A percentile compares a stretch with the other conserved stretches of the same genome.
phyloP scores from a whole-genome alignment of 2,797 vertebrate genomes.

The Gymnothorax reevesii region DNA sequence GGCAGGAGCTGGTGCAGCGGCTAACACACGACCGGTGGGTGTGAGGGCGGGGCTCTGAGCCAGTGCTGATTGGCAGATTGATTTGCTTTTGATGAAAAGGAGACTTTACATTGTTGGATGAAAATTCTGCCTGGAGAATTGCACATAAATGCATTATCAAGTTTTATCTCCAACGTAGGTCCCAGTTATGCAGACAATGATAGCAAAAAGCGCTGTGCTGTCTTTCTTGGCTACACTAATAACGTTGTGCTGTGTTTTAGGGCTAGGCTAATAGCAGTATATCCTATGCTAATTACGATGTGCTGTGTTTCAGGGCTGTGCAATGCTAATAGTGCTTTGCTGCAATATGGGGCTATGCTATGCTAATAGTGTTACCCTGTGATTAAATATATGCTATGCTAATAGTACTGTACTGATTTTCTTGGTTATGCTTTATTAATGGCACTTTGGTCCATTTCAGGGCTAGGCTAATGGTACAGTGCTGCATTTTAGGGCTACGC shows the following conservation, averaged over 20 bases:
- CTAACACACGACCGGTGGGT: conserved; percentile 91
- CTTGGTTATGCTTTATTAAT: background rate
- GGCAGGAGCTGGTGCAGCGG: conserved; percentile 96
- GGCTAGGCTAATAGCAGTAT: background rate
- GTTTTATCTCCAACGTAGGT: no score
- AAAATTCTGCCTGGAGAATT: no score
- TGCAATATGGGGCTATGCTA: background rate
- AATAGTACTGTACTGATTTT: background rate
- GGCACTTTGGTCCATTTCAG: no score
- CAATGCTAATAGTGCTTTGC: no score
- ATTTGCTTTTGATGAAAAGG: no score
- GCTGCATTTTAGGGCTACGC: background rate
- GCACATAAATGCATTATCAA: no score
- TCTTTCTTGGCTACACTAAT: no score
- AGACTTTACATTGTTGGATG: no score
- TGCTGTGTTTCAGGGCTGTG: background rate
- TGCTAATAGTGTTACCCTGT: background rate
- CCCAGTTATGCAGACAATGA: no score
- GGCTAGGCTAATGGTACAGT: no score
- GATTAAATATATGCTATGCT: background rate
- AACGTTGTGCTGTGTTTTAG: no score
- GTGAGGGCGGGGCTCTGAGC: background rate
- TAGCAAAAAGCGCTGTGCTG: no score
- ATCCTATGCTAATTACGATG: background rate
- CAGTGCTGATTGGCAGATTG: background rate